These are phyloP conservation scores for Plectropomus leopardus DNA, from an alignment of 2,113 vertebrate species.

Conservation along the genomic window DNA sequence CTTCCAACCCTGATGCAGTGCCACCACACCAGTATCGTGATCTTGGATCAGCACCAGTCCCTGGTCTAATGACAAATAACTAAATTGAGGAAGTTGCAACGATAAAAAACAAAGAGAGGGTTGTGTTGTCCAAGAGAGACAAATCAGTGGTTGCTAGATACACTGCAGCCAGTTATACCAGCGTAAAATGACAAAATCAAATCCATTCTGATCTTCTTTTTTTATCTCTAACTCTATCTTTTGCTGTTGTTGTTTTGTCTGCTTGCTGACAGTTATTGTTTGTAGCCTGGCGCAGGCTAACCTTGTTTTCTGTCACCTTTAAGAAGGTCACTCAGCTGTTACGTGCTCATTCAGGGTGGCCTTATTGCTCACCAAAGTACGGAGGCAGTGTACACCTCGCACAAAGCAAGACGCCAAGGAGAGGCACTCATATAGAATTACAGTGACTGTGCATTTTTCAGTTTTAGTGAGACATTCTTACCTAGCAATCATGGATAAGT, in stretches of 20 bases:
- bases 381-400: background rate
- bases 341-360: background rate
- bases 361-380: background rate
- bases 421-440: background rate
- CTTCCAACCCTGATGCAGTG: slow-evolving; percentile 11
- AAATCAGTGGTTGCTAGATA: background rate
- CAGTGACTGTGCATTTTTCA: background rate
- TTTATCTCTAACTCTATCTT: background rate
- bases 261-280: background rate
- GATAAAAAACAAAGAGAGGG: background rate
- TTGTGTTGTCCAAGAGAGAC: background rate
- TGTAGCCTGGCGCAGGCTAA: background rate
- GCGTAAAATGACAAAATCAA: background rate
- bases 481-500: background rate
- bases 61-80: slow-evolving; percentile 1
- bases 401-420: slow-evolving; percentile 23
- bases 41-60: background rate
- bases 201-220: background rate
- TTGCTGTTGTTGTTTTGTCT: background rate
- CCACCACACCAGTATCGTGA: slow-evolving; percentile 12
- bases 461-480: background rate
- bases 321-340: slow-evolving; percentile 64
- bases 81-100: background rate
- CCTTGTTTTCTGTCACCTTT: slow-evolving; percentile 61
- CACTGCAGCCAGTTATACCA: background rate